These are phyloP conservation scores for Nothocercus nigrocapillus DNA, from an alignment of 2,113 vertebrate species.

Conservation along the genomic window DNA sequence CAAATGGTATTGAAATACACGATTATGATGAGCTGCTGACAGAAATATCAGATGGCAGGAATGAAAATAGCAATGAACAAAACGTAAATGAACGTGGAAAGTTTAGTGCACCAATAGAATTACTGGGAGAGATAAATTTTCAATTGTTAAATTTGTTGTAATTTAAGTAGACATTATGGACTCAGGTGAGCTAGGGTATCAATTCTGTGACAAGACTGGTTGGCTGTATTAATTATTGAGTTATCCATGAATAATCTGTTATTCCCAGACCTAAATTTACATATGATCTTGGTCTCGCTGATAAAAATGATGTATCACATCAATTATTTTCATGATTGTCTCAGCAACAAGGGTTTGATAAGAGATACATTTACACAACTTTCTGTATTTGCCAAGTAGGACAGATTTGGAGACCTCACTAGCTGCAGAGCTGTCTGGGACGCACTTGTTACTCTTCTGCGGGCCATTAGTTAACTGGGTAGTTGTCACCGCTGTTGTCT, in stretches of 20 bases:
- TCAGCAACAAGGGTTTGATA: background rate
- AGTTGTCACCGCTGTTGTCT: background rate
- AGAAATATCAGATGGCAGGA: constrained; percentile 28
- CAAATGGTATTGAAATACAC: background rate
- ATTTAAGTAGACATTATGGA: background rate
- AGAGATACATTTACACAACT: background rate
- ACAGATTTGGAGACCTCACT: background rate
- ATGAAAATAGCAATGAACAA: constrained; percentile 22
- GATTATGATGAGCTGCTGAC: constrained; percentile 4
- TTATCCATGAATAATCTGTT: background rate
- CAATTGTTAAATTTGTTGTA: background rate
- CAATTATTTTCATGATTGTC: background rate
- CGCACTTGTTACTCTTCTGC: background rate
- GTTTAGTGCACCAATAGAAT: constrained; percentile 73
- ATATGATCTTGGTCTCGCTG: background rate
- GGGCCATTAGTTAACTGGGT: background rate
- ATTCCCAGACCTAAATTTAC: background rate
- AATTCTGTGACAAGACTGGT: background rate
- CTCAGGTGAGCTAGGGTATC: background rate
- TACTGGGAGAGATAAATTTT: constrained; percentile 79
- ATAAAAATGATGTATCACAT: background rate
- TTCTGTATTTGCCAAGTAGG: background rate
- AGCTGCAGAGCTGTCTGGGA: background rate
- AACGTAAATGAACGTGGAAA: constrained; percentile 39
- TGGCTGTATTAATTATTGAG: background rate